These are phyloP conservation scores for Drosophila borborema DNA, from an alignment of 2,888 invertebrate genomes.

Conservation along the genomic window DNA sequence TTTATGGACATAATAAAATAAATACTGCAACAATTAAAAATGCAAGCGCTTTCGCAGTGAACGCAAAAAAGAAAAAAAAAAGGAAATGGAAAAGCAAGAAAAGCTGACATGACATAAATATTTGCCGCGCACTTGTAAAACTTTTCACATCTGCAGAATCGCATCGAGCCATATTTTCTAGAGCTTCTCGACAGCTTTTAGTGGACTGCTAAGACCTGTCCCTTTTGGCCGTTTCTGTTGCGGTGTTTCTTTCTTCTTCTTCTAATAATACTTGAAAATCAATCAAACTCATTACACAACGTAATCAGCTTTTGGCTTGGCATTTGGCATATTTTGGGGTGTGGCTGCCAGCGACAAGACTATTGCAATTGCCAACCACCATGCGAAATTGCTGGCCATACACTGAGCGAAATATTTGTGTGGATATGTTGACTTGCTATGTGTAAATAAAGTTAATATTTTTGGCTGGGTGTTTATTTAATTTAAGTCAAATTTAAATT, in stretches of 20 bases:
- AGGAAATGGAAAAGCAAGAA: slow-evolving; percentile 29
- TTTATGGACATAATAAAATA: slow-evolving; percentile 83
- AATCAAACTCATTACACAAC: slow-evolving; percentile 72
- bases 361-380: slow-evolving; percentile 10
- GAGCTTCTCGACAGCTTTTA: neutral
- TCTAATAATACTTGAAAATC: slow-evolving; percentile 51
- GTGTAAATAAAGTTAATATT: neutral
- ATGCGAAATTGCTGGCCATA: slow-evolving; percentile 38
- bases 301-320: slow-evolving; percentile 51
- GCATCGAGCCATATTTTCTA: neutral
- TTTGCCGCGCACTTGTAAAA: slow-evolving; percentile 45
- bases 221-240: slow-evolving; percentile 20
- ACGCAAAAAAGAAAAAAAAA: slow-evolving; percentile 9
- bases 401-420: slow-evolving; percentile 4
- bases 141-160: slow-evolving; percentile 27
- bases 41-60: slow-evolving; percentile 72
- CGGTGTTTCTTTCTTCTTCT: neutral
- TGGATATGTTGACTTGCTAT: neutral
- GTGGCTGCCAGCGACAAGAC: slow-evolving; percentile 35
- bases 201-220: neutral
- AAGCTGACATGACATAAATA: slow-evolving; percentile 80
- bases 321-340: slow-evolving; percentile 43
- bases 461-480: neutral
- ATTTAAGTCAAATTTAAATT: neutral
- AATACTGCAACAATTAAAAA: slow-evolving; percentile 81